Base-by-base conservation (phyloP, 1,140 invertebrate species). In the Brachionus koreanus region DNA sequence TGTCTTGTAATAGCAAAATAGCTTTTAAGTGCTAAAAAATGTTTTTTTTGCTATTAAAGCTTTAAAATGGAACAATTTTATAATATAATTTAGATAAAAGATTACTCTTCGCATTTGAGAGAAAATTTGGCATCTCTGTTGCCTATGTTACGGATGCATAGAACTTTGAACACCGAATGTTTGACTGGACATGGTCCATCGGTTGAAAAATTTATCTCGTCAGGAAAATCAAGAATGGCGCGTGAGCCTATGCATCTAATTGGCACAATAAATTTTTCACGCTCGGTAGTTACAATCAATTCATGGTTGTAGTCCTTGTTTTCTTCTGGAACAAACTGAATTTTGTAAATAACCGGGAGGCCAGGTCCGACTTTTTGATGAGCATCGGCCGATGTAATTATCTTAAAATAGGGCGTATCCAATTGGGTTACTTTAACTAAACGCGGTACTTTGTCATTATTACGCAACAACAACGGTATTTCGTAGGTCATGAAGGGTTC, bases 401-500 rank as follows among this genome's bases (percentile, higher is more conserved):
- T 86, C 83, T 88, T 87, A 84, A 89, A 89, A 83, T 89, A 89
- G 10, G 88, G 88, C 6, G 87, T 88, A 74, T 88, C 86, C 10
- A 85, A 85, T 79, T 88, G 87, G 13, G 85, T 86, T 0, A 89
- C 87, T 83, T 88, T 89, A 5, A 89, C 86, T 29, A 87, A 84
- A 43, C 88, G 83, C n/a, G 88, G 87, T 9, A 89, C 87, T 85
- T 88, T 88, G 75, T 89, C 88, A 85, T 88, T 89, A 81, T 89
- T 89, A 82, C 88, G 84, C 4, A 89, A 84, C 46, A 86, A 82
- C 13, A 89, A 83, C 19, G 88, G 87, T 7, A 89, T 86, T 84
- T 88, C 87, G 85, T 88, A 87, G 9, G 85, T 86, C 74, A 87
- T 84, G 85, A 87, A 88, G 7, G 88, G 87, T 35, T 87, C 85